Evolutionary conservation across 2,113 vertebrate species (phyloP), one percentile per base, ranked within the genome.

Genomic region (Anolis carolinensis): DNA sequence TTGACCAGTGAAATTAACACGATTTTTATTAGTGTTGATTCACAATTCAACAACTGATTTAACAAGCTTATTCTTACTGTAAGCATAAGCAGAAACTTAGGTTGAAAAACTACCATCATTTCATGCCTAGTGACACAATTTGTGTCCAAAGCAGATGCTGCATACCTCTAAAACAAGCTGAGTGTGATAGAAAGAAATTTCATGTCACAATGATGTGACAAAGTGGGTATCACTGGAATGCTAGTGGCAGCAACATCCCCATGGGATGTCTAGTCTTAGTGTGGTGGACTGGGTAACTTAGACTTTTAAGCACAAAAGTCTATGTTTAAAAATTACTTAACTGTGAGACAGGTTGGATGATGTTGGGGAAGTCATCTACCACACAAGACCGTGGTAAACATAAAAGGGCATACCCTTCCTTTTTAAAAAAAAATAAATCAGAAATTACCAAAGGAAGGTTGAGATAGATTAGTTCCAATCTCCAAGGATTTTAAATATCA

Each of bases 31-130:
- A 59, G 55, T 16, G 13, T 13, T 16, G 55, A 59, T 18, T 59
- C 55, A 59, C 55, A 13, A 16, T 16, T 59, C 3, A 16, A 59
- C 11, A 59, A 59, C 55, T 59, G 55, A 59, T 59, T 59, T 18
- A 20, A 59, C 18, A 59, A 59, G 14, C 55, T 18, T 59, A 59
- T 13, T 59, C 55, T 59, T 14, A 16, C 11, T 59, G 55, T 11
- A 18, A 59, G 14, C 55, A 59, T 59, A 13, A 59, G 16, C 55
- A 59, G 18, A 14, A n/a, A 55, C 52, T 55, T 14, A 55, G 52
- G 55, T 59, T 59, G 13, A 13, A 59, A 59, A 73, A 0, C 34
- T 1, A 0, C 14, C 4, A 9, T 32, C 30, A 21, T 18, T 67
- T 18, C 11, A n/a, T 77, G 50, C 9, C 7, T 23, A 25, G 36